Percentiles rank a stretch among this genome's conserved stretches.
Conservation (phyloP, 2,113 vertebrate genomes). For the Ceyx melanurus region DNA sequence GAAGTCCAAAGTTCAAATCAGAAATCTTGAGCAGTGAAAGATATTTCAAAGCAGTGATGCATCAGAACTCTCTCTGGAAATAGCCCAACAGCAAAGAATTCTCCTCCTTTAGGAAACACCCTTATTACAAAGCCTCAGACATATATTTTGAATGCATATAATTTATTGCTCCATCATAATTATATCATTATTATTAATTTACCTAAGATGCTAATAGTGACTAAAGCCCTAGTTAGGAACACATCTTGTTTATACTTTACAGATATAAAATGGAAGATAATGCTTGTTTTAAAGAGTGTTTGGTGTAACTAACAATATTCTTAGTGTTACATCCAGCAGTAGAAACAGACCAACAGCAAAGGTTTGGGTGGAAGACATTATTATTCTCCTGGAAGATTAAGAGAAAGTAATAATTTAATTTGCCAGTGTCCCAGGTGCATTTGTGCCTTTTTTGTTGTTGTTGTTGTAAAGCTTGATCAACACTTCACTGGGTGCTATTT, state of each 20-base stretch:
- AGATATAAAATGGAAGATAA: neutral
- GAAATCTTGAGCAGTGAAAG: neutral
- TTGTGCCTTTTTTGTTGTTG: neutral
- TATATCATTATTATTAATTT: conserved; percentile 16
- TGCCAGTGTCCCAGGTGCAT: neutral
- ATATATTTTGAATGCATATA: neutral
- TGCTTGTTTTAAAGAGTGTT: neutral
- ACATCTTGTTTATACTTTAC: neutral
- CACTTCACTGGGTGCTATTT: neutral
- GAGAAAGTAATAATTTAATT: neutral
- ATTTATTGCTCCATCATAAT: neutral
- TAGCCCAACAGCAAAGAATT: neutral
- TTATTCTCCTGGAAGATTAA: neutral
- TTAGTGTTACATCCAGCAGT: neutral
- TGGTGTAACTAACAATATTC: neutral
- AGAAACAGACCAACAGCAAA: neutral
- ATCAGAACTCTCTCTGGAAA: neutral
- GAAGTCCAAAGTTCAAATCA: neutral
- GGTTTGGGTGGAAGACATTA: neutral
- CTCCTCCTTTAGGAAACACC: neutral
- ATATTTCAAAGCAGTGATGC: neutral
- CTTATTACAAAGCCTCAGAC: neutral
- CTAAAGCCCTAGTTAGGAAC: neutral
- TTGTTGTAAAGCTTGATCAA: neutral
- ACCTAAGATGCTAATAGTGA: neutral